phyloP scores from a whole-genome alignment of 23 tunicate species.

The Trididemnum clinides region DNA sequence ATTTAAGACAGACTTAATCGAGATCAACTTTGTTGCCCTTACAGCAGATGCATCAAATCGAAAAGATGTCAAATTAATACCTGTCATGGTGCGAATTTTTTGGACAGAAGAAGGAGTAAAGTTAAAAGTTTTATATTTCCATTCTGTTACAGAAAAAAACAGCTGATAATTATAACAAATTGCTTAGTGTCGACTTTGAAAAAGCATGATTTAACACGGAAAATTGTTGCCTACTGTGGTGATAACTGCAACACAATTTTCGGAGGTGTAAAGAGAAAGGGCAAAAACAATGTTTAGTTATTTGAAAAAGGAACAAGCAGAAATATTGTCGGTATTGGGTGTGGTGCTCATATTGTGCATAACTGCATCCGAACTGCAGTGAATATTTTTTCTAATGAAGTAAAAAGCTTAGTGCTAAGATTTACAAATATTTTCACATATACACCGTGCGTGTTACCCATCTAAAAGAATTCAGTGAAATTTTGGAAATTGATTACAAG shows the following conservation, averaged over 20 bases:
- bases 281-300: conserved; percentile 9
- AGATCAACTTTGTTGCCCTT: too few species aligned
- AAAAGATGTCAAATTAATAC: too few species aligned
- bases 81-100: too few species aligned
- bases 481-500: too few species aligned
- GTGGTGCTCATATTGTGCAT: background rate
- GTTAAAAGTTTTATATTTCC: conserved; percentile 3
- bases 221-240: conserved; percentile 17
- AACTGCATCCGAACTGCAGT: conserved; percentile 13
- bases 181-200: conserved; percentile 13
- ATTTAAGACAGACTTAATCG: too few species aligned
- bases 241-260: conserved; percentile 6
- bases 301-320: conserved; percentile 14
- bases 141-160: background rate
- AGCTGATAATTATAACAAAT: background rate
- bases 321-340: conserved; percentile 17
- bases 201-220: background rate
- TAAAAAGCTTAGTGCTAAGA: background rate
- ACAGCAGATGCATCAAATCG: too few species aligned
- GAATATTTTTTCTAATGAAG: background rate
- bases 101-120: conserved; percentile 18
- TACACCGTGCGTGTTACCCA: too few species aligned
- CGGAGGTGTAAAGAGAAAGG: conserved; percentile 9
- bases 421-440: conserved; percentile 7
- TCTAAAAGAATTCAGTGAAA: background rate